Evolutionary conservation across 2,888 invertebrate species (phyloP), one percentile per base, ranked within the genome.

Genomic region (Heteromyza rotundicornis): DNA sequence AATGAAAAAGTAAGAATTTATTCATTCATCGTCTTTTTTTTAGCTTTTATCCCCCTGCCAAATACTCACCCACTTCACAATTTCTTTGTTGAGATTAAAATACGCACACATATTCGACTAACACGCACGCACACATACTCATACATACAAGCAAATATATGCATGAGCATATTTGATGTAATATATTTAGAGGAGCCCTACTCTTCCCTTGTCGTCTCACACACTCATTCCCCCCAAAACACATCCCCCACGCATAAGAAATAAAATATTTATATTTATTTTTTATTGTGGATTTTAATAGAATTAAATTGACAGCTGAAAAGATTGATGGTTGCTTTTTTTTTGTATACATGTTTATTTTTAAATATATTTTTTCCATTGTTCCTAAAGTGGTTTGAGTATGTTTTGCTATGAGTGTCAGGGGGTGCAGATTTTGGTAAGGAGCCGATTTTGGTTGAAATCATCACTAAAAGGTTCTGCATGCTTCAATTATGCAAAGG

Each of bases 231-330:
- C 47, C 20, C 17, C 47, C 47, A 47, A 3, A n/a, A 7, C 40
- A n/a, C 40, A 3, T n/a, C 40, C 14, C 47, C 47, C 47, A n/a
- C 3, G 47, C 47, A 20, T 47, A 47, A 17, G 17, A 47, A 60
- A 65, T 60, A 60, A 63, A 60, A 60, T 65, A 64, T 64, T 59
- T 62, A 62, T 63, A 50, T 53, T 50, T 49, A 44, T 52, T 52
- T 55, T 60, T 63, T 57, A 62, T 56, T 65, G 58, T 56, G 40
- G 56, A 59, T 67, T 67, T 67, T 70, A 68, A 70, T 67, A 66
- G 64, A 66, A 68, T 68, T 64, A 68, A 67, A 68, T 68, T 70
- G 70, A 67, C 70, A 68, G 66, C 70, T 66, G 54, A 57, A 62
- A 68, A 70, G 68, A 70, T 70, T 70, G 68, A 70, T 68, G 68